Base-by-base conservation (phyloP, 2,888 invertebrate species). In the Hyles lineata region DNA sequence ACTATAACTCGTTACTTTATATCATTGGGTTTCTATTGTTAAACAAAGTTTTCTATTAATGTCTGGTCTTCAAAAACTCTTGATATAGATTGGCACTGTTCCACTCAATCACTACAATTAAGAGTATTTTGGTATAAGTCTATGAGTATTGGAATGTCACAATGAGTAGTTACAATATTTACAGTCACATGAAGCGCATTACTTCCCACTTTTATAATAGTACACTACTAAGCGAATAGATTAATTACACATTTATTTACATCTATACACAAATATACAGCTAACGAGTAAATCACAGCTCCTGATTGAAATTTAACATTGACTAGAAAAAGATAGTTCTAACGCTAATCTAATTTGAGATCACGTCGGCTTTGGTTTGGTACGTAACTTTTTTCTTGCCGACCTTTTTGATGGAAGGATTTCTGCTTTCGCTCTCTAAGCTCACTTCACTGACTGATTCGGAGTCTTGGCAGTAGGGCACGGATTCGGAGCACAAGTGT, bases 251-350 rank as follows among this genome's bases (percentile, higher is more conserved):
- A 80, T 81, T 62, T 82, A 84, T 80, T 84, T 72, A 82, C 75
- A 82, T 78, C 77, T 77, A 70, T 71, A 73, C 78, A 77, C 80
- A 78, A 83, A 87, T 89, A 78, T 88, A 92, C 77, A 86, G 85
- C 88, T 89, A 90, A 85, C 87, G 81, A 89, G 85, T 90, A 91
- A 92, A 93, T 94, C 94, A 94, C 94, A 94, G 94, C 92, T 91
- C 89, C 92, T 86, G 90, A 92, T 92, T 89, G 87, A 90, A 89
- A 85, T 69, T 74, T 78, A 75, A 76, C 80, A 79, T 78, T 79
- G 82, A 84, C 80, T 86, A 84, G 80, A 80, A 75, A 67, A 72
- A n/a, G 3, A 21, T 70, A 75, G 76, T 63, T 73, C 73, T 76
- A 72, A 74, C 25, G 15, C 21, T 63, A 63, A 74, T 73, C 77